Conservation (phyloP, 1,140 invertebrate genomes). For the Pseudomyrmex dendroicus region DNA sequence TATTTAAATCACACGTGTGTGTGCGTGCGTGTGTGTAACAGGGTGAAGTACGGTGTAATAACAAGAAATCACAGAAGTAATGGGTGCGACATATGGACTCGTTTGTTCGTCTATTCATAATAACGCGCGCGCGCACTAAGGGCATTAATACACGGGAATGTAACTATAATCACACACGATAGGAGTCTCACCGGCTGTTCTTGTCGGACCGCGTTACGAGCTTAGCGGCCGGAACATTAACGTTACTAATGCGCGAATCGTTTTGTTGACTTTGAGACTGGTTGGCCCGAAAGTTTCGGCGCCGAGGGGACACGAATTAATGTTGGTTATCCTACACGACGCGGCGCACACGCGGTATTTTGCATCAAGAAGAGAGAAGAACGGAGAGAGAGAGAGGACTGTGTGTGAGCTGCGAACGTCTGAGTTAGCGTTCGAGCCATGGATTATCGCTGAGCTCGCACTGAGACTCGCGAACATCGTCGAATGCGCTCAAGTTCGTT, state of each 20-base stretch:
- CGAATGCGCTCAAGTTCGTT: constrained; percentile 55
- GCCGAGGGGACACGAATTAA: constrained; percentile 49
- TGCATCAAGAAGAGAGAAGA: background rate
- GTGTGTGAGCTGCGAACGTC: constrained; percentile 14
- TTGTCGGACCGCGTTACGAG: constrained; percentile 50
- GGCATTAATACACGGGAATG: constrained; percentile 42
- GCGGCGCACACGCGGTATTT: constrained; percentile 52
- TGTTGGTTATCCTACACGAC: constrained; percentile 28
- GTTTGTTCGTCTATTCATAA: constrained; percentile 28
- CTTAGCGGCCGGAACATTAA: constrained; percentile 57
- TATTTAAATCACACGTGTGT: too few species aligned
- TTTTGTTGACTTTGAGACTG: constrained; percentile 59
- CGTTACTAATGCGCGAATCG: constrained; percentile 57
- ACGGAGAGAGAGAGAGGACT: background rate
- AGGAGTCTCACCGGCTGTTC: constrained; percentile 51
- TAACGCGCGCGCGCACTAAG: constrained; percentile 15
- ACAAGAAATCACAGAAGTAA: constrained; percentile 28
- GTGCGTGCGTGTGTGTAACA: too few species aligned
- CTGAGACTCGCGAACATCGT: constrained; percentile 46
- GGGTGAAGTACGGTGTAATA: background rate
- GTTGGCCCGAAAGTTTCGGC: constrained; percentile 40
- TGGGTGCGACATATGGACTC: constrained; percentile 17
- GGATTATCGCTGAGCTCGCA: constrained; percentile 54
- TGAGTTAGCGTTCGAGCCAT: constrained; percentile 53
- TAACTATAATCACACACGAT: constrained; percentile 54